Evolutionary conservation across 2,888 invertebrate species (phyloP), one percentile per base, ranked within the genome.

Genomic region (Agonopterix alstromeriana): DNA sequence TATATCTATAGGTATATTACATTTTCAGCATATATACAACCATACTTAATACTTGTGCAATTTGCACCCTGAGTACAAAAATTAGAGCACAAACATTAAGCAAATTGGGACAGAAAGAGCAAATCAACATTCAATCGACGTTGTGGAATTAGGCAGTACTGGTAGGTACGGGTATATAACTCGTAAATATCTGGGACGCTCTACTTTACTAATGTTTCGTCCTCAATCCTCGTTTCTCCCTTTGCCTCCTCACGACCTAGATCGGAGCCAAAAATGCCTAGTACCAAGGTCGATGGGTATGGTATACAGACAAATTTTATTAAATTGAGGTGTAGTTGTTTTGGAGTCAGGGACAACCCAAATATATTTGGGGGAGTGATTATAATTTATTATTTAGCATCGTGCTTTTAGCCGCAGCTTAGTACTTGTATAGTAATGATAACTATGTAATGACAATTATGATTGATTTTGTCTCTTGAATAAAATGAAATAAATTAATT

Each of bases 221-320:
- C 42, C 42, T 46, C 46, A 41, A 35, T 63, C 67, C 70, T 27
- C 27, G 27, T 7, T 27, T 27, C 27, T 27, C 71, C 70, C 68
- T 70, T 67, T 65, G 67, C 65, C 65, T 65, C 56, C 60, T 57
- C 61, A 52, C 55, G 77, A 73, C 77, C 79, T 79, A 78, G 70
- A 77, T 79, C 73, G 68, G 56, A 59, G 60, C 58, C 68, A 61
- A 57, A 77, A 77, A 73, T 70, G 68, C 65, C 74, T 73, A 64
- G 59, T 59, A 67, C 61, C 74, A 75, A 79, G 77, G 77, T 63
- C 73, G 61, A 48, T 54, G 55, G 54, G 58, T 55, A 57, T 47
- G 51, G 12, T n/a, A 10, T n/a, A 53, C 52, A 53, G 56, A 53
- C 51, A 53, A 56, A 47, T 43, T 43, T 47, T 36, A 48, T 55